A percentile compares a stretch with the other conserved stretches of the same genome.
phyloP scores from a whole-genome alignment of 2,113 vertebrate species.

The Rallus limicola region DNA sequence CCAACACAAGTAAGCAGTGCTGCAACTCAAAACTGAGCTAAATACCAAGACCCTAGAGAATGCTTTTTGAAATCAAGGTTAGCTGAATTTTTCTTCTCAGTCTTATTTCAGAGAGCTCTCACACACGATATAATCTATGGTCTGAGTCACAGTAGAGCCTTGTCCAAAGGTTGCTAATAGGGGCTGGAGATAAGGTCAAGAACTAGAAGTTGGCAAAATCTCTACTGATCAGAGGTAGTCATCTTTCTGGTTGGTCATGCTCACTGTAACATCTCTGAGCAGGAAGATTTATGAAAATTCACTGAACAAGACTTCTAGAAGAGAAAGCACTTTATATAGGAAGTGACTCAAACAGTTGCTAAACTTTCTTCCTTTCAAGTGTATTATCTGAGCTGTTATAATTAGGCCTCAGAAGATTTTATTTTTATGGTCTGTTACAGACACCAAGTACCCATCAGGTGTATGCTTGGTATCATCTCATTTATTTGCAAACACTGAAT shows the following conservation, averaged over 20 bases:
- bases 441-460: background rate
- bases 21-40: background rate
- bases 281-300: background rate
- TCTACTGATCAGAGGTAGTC: background rate
- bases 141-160: background rate
- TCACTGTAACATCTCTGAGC: background rate
- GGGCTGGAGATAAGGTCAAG: background rate
- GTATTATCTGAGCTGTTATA: background rate
- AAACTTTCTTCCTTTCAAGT: background rate
- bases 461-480: background rate
- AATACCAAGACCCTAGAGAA: conserved; percentile 22
- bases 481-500: background rate
- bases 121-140: background rate
- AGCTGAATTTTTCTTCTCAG: background rate
- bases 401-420: background rate
- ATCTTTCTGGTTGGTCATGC: background rate
- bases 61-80: background rate
- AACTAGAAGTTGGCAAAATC: background rate
- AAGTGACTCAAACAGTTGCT: background rate
- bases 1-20: conserved; percentile 54
- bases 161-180: background rate
- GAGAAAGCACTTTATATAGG: background rate
- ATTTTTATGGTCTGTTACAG: background rate
- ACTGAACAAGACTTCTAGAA: background rate
- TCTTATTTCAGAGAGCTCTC: background rate